Percentiles rank a stretch among this genome's conserved stretches.
Conservation (phyloP, 2,113 vertebrate species). For the Myiozetetes cayanensis region DNA sequence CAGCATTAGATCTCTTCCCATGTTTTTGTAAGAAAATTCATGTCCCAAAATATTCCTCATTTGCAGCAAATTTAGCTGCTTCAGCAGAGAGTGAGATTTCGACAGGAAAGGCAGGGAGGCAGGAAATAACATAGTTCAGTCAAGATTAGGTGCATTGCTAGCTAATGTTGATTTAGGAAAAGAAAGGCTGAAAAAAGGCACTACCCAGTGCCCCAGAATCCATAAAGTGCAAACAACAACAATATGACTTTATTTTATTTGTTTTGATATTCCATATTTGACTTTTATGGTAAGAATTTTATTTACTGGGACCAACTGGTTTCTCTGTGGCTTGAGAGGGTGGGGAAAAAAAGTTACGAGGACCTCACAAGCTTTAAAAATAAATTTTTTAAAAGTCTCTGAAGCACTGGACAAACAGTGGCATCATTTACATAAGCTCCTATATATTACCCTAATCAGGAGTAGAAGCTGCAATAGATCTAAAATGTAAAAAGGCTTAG, state of each 20-base stretch:
- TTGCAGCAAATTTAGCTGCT: conserved; percentile 68
- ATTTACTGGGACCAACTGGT: background rate
- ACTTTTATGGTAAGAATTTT: background rate
- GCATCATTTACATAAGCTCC: background rate
- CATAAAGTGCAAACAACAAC: background rate
- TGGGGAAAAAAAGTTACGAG: background rate
- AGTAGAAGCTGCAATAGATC: background rate
- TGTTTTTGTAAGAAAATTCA: conserved; percentile 53
- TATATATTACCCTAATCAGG: background rate
- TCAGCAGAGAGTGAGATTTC: conserved; percentile 61
- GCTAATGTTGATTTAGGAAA: conserved; percentile 50
- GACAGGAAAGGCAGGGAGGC: conserved; percentile 65
- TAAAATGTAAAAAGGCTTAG: background rate
- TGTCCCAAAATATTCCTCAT: conserved; percentile 64
- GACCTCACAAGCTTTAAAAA: background rate
- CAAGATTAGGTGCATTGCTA: conserved; percentile 56
- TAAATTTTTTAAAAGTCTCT: background rate
- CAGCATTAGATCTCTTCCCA: conserved; percentile 48
- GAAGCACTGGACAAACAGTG: background rate
- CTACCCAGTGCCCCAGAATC: background rate
- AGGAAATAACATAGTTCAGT: conserved; percentile 63
- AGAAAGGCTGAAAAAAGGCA: conserved; percentile 1
- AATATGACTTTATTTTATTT: background rate
- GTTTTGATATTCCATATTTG: background rate
- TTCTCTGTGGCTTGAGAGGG: background rate